phyloP scores from a whole-genome alignment of 2,888 invertebrate genomes.

The Hydrotaea diabolus region DNA sequence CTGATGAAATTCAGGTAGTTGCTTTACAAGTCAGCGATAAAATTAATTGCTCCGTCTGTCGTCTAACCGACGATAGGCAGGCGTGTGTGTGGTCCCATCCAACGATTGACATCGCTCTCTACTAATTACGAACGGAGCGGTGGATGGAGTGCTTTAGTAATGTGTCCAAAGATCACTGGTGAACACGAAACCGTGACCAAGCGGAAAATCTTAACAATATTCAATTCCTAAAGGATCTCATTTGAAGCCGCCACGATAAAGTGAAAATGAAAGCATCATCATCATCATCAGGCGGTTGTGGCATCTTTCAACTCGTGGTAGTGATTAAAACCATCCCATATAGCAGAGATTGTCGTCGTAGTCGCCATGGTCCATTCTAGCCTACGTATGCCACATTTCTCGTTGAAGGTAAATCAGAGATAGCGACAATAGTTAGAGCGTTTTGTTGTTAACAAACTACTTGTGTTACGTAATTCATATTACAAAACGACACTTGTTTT shows the following conservation, averaged over 20 bases:
- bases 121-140: neutral
- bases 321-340: constrained; percentile 13
- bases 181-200: neutral
- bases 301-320: no score
- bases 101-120: constrained; percentile 12
- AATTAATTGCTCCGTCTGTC: constrained; percentile 54
- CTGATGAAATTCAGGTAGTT: constrained; percentile 35
- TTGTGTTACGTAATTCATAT: constrained; percentile 59
- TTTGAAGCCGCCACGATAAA: constrained; percentile 20
- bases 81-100: constrained; percentile 28
- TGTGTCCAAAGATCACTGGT: neutral
- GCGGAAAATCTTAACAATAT: constrained; percentile 24
- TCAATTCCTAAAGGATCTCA: constrained; percentile 34
- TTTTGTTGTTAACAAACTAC: constrained; percentile 64
- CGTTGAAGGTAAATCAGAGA: constrained; percentile 32
- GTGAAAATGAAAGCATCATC: constrained; percentile 56
- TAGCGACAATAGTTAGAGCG: constrained; percentile 48
- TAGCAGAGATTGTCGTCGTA: neutral
- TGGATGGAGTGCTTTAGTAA: neutral
- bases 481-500: constrained; percentile 59
- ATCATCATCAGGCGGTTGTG: no score
- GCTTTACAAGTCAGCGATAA: neutral
- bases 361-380: neutral
- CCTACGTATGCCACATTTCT: no score
- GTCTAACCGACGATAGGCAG: constrained; percentile 11